Base-by-base conservation (phyloP, 1,140 invertebrate species). In the Calycopis cecrops region DNA sequence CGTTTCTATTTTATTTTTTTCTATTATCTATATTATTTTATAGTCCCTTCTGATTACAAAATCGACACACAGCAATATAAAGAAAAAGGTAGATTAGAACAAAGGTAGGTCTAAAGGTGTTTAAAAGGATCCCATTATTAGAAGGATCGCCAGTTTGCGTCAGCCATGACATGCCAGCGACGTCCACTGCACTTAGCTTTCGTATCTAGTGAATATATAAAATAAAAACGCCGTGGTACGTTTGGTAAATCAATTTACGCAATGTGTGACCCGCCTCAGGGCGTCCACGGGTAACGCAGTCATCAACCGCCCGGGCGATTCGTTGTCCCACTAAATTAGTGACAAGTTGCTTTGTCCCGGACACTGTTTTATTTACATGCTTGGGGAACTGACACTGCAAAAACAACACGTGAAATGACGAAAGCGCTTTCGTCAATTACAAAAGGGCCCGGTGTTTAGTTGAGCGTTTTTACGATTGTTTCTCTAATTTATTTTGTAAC, bases 291-390 rank as follows among this genome's bases (percentile, higher is more conserved):
- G 65, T 66, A 70, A 68, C 62, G 66, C 65, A 67, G 65, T 70
- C 69, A 69, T 71, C 65, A 58, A 55, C 54, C 62, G 59, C 57
- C 55, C 47, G 62, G 62, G 40, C 62, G 55, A 76, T 73, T 63
- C 66, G 65, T 74, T 74, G 69, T 67, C 70, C 52, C 57, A 48
- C 59, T 55, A 76, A 79, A 82, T 82, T 80, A 80, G 67, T 74
- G 65, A 54, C 61, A 73, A 72, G 69, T 73, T 68, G 65, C 55
- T 53, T 69, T 66, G 65, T 66, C 63, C 74, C 66, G 67, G 62
- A 65, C 69, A 71, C 66, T 79, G 72, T 82, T 82, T 76, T 79
- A 78, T 79, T 76, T 72, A 76, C 64, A 50, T 73, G 69, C 74
- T 65, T 60, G 71, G 71, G 73, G 60, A 65, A 65, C 57, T 57